A percentile compares a stretch with the other conserved stretches of the same genome.
phyloP scores from a whole-genome alignment of 2,888 invertebrate genomes.

The Drosophila ustulata region DNA sequence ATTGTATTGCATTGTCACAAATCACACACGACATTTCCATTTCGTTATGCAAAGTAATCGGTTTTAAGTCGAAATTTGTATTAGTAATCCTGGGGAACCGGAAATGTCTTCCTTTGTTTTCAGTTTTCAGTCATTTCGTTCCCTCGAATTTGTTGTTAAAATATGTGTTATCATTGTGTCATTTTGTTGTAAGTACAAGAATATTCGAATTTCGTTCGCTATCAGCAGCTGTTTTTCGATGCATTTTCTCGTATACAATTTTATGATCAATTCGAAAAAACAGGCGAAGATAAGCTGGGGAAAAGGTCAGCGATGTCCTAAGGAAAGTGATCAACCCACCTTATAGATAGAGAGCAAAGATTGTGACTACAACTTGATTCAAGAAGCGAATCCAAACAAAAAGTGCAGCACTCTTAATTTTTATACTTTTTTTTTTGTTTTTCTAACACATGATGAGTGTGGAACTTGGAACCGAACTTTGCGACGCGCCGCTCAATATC shows the following conservation, averaged over 20 bases:
- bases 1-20: not conserved
- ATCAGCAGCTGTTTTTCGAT: constrained; percentile 46
- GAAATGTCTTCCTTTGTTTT: constrained; percentile 6
- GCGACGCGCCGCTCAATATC: constrained; percentile 45
- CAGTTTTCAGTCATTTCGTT: not conserved
- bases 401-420: not conserved
- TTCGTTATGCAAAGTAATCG: not conserved
- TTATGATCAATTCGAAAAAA: constrained; percentile 58
- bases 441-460: constrained; percentile 39
- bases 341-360: constrained; percentile 1
- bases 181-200: constrained; percentile 27
- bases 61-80: not conserved
- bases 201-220: constrained; percentile 23
- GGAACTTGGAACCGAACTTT: constrained; percentile 41
- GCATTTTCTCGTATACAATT: constrained; percentile 37
- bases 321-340: constrained; percentile 14
- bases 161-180: constrained; percentile 29
- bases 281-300: constrained; percentile 32
- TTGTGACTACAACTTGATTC: not conserved
- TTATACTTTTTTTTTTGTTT: not conserved
- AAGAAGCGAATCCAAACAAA: not conserved
- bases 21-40: not conserved
- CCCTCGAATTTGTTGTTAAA: constrained; percentile 7
- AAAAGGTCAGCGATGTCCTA: constrained; percentile 26
- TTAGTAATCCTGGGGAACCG: constrained; percentile 10